Evolutionary conservation across 2,797 vertebrate species (phyloP).

Genomic region (Gephyroberyx darwinii): DNA sequence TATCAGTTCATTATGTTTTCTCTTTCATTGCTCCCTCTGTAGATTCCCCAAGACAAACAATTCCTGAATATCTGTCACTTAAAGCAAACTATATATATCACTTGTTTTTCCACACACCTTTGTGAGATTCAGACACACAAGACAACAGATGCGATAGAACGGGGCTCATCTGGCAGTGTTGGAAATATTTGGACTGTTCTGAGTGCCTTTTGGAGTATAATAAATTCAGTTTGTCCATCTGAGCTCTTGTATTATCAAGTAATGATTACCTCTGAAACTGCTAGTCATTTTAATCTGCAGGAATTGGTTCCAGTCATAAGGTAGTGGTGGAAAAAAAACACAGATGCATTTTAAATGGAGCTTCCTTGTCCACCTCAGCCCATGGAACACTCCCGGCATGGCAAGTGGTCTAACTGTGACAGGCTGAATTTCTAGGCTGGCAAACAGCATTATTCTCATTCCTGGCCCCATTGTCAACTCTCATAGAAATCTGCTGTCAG

Average conservation of each 20-base stretch:
- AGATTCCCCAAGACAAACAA: slow-evolving; percentile 30
- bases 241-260: not conserved
- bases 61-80: slow-evolving; percentile 48
- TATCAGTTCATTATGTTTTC: slow-evolving; percentile 27
- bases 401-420: slow-evolving; percentile 79
- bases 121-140: slow-evolving; percentile 9
- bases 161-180: slow-evolving; percentile 35
- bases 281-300: slow-evolving; percentile 32
- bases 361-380: slow-evolving; percentile 67
- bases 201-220: no score
- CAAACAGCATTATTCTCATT: slow-evolving; percentile 86
- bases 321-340: slow-evolving; percentile 38
- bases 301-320: slow-evolving; percentile 38
- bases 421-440: slow-evolving; percentile 82
- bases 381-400: slow-evolving; percentile 67
- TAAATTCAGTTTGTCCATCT: not conserved
- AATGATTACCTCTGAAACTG: slow-evolving; percentile 21
- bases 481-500: slow-evolving; percentile 84
- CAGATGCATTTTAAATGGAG: slow-evolving; percentile 64
- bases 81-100: slow-evolving; percentile 43
- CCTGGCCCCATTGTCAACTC: slow-evolving; percentile 82
- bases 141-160: slow-evolving; percentile 27
- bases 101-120: slow-evolving; percentile 33
- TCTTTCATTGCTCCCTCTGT: slow-evolving; percentile 28
- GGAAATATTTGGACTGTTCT: slow-evolving; percentile 15